phyloP scores from a whole-genome alignment of 2,797 vertebrate genomes.

The Smutsia temminckii region DNA sequence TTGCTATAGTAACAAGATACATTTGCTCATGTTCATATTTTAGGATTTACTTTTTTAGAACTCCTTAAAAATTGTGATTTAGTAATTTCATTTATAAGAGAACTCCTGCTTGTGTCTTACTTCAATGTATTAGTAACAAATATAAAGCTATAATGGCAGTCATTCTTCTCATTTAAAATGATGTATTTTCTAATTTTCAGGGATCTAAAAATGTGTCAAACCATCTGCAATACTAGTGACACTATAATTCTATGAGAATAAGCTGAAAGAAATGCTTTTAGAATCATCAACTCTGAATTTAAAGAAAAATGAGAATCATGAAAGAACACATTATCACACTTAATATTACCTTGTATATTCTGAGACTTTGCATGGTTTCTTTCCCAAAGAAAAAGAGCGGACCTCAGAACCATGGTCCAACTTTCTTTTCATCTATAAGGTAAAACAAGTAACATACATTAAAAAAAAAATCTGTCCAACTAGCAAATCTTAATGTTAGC shows the following conservation, averaged over 20 bases:
- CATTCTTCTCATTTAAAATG: slow-evolving; percentile 37
- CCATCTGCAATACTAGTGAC: neutral
- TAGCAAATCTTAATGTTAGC: slow-evolving; percentile 36
- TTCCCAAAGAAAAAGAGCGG: slow-evolving; percentile 99
- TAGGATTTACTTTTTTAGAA: slow-evolving; percentile 71
- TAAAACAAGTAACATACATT: slow-evolving; percentile 71
- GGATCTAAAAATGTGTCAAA: slow-evolving; percentile 37
- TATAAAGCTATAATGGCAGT: neutral
- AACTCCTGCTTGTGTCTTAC: slow-evolving; percentile 59
- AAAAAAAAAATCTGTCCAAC: slow-evolving; percentile 25
- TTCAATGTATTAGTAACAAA: slow-evolving; percentile 31
- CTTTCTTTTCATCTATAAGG: slow-evolving; percentile 99
- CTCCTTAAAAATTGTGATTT: slow-evolving; percentile 64
- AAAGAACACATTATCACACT: slow-evolving; percentile 65
- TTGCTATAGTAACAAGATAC: slow-evolving; percentile 84
- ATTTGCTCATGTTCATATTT: slow-evolving; percentile 79
- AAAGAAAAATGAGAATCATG: slow-evolving; percentile 52
- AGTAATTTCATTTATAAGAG: slow-evolving; percentile 65
- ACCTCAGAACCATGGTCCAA: slow-evolving; percentile 99
- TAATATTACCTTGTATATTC: slow-evolving; percentile 95
- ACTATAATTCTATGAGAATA: slow-evolving; percentile 32
- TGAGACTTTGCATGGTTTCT: slow-evolving; percentile 99
- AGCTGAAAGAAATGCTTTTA: slow-evolving; percentile 58
- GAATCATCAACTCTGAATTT: slow-evolving; percentile 58
- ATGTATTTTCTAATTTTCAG: slow-evolving; percentile 32